These are phyloP conservation scores for Abscondita cerata DNA, from an alignment of 2,888 invertebrate species.

Conservation along the genomic window DNA sequence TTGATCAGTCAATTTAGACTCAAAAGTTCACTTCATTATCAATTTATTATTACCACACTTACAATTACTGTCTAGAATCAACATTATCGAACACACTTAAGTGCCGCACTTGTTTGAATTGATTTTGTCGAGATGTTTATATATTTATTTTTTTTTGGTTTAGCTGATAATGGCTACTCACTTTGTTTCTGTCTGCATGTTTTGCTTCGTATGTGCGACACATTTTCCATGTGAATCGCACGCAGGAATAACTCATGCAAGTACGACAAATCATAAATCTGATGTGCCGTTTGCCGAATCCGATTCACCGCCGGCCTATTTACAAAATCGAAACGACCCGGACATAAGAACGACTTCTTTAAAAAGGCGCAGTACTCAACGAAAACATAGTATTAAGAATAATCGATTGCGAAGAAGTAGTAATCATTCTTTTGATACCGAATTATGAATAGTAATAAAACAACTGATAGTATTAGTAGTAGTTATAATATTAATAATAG, in stretches of 20 bases:
- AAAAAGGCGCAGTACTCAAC: background rate
- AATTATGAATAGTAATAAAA: slow-evolving; percentile 25
- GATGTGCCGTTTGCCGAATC: slow-evolving; percentile 20
- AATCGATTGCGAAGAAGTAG: slow-evolving; percentile 24
- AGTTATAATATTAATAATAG: slow-evolving; percentile 38
- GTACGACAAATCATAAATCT: slow-evolving; percentile 33
- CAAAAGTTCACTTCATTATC: no score
- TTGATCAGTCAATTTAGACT: no score
- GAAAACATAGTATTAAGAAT: slow-evolving; percentile 9
- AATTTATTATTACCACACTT: no score
- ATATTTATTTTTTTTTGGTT: background rate
- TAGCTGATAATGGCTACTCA: slow-evolving; percentile 63
- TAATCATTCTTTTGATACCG: slow-evolving; percentile 36
- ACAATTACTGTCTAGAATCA: no score
- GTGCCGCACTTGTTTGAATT: no score
- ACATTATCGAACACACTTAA: no score
- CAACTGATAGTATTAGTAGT: slow-evolving; percentile 34
- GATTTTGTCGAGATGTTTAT: no score
- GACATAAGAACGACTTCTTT: background rate
- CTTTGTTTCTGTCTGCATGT: slow-evolving; percentile 82
- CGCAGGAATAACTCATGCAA: slow-evolving; percentile 51
- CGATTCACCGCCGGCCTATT: slow-evolving; percentile 12
- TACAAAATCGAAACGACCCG: slow-evolving; percentile 8
- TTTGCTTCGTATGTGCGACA: slow-evolving; percentile 80
- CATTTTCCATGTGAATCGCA: slow-evolving; percentile 80